Conservation (phyloP, 2,888 invertebrate species). For the Apocheima hispidaria region DNA sequence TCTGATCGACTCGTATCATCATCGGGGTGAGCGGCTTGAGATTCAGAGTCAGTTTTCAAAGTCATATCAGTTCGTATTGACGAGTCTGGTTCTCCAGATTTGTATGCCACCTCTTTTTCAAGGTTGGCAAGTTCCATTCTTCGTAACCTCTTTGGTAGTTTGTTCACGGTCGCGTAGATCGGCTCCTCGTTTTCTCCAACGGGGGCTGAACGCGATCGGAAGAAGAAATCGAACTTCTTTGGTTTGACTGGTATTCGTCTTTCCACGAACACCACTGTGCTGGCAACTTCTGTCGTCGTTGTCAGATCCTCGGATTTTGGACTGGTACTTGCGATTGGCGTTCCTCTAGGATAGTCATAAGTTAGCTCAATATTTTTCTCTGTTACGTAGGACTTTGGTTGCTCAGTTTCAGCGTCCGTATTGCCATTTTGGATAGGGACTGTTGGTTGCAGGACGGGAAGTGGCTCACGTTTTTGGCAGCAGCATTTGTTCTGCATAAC, state of each 20-base stretch:
- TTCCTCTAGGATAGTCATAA: constrained; percentile 81
- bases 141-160: constrained; percentile 80
- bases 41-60: constrained; percentile 77
- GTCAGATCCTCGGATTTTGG: constrained; percentile 74
- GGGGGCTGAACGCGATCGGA: constrained; percentile 82
- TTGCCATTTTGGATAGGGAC: constrained; percentile 40
- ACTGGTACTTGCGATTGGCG: constrained; percentile 69
- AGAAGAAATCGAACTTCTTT: constrained; percentile 81
- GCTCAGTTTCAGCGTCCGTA: constrained; percentile 45
- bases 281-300: constrained; percentile 83
- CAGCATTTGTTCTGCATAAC: constrained; percentile 77
- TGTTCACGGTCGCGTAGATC: constrained; percentile 83
- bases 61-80: constrained; percentile 76
- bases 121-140: constrained; percentile 80
- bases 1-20: constrained; percentile 82
- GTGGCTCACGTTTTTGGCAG: constrained; percentile 68
- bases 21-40: constrained; percentile 72
- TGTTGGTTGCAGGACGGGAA: constrained; percentile 35
- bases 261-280: constrained; percentile 83
- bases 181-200: constrained; percentile 82
- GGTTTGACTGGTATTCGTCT: constrained; percentile 78
- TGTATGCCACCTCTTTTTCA: constrained; percentile 81
- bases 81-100: constrained; percentile 73
- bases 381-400: constrained; percentile 76
- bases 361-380: constrained; percentile 83